A percentile compares a stretch with the other conserved stretches of the same genome.
Conservation (phyloP, 2,888 invertebrate species). For the Campoplex capitator region DNA sequence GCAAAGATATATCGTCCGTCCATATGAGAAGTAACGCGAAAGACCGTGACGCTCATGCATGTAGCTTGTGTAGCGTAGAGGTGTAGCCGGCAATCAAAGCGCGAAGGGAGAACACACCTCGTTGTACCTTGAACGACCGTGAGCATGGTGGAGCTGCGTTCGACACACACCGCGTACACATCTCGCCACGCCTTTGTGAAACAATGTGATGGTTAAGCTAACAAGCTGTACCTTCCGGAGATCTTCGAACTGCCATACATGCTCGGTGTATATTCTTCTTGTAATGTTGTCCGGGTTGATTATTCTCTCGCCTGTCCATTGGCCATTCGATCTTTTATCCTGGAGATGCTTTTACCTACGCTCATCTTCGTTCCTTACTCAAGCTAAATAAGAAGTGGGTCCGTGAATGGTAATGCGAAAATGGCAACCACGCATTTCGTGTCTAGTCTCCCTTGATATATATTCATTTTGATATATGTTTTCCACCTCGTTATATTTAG, state of each 20-base stretch:
- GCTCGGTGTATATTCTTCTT: constrained; percentile 48
- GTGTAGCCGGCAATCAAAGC: constrained; percentile 68
- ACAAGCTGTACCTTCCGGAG: constrained; percentile 75
- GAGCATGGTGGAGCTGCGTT: constrained; percentile 52
- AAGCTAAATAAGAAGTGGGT: constrained; percentile 46
- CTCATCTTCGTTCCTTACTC: constrained; percentile 5
- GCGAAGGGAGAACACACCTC: constrained; percentile 59
- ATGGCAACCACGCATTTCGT: background rate
- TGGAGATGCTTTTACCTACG: constrained; percentile 1
- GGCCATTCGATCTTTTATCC: constrained; percentile 7
- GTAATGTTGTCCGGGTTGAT: constrained; percentile 54
- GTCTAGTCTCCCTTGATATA: background rate
- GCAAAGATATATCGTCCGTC: constrained; percentile 62
- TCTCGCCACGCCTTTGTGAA: constrained; percentile 76
- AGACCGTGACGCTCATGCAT: constrained; percentile 46
- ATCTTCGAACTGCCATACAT: constrained; percentile 19
- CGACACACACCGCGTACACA: constrained; percentile 70
- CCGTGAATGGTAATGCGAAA: background rate
- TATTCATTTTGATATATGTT: background rate
- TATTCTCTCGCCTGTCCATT: constrained; percentile 48
- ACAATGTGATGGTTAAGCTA: constrained; percentile 80
- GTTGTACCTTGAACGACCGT: constrained; percentile 45
- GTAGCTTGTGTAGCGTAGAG: constrained; percentile 23
- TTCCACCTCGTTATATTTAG: background rate
- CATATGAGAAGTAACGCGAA: constrained; percentile 56